Evolutionary conservation across 2,888 invertebrate genomes (phyloP).

Genomic region (Theodoxus fluviatilis): DNA sequence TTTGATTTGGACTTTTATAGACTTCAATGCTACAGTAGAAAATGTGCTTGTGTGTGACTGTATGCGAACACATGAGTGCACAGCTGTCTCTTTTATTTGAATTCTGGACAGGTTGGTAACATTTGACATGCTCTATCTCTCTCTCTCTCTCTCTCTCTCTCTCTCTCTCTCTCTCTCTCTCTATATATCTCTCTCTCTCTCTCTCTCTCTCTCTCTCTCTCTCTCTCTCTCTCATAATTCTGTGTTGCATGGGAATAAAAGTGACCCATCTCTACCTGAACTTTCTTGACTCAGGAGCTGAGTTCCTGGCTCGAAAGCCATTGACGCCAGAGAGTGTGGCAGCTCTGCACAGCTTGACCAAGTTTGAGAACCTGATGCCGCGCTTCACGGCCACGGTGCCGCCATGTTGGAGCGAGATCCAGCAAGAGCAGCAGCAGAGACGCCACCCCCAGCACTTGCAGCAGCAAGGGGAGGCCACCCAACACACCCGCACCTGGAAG

Average conservation of each 20-base stretch:
- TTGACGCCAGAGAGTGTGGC: constrained; percentile 72
- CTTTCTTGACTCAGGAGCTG: constrained; percentile 65
- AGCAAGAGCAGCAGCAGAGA: constrained; percentile 88
- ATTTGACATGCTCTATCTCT: too few relatives aligned
- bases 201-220: too few relatives aligned
- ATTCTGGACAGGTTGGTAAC: constrained; percentile 22
- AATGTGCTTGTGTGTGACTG: too few relatives aligned
- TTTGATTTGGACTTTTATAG: too few relatives aligned
- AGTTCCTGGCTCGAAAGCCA: constrained; percentile 66
- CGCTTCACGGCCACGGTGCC: constrained; percentile 87
- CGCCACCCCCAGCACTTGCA: constrained; percentile 84
- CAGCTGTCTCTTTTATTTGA: not conserved
- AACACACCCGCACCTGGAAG: constrained; percentile 86
- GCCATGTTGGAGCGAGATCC: constrained; percentile 91
- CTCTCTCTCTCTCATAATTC: too few relatives aligned
- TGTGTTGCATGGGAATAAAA: constrained; percentile 27
- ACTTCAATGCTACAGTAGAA: too few relatives aligned
- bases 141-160: too few relatives aligned
- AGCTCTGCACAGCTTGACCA: constrained; percentile 77
- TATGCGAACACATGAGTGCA: constrained; percentile 15
- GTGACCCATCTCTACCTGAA: constrained; percentile 31
- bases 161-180: too few relatives aligned
- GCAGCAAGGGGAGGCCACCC: constrained; percentile 73
- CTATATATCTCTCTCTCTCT: too few relatives aligned
- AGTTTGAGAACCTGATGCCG: constrained; percentile 76